A percentile compares a stretch with the other conserved stretches of the same genome.
phyloP scores from a whole-genome alignment of 1,140 invertebrate genomes.

The Drosophila rhopaloa region DNA sequence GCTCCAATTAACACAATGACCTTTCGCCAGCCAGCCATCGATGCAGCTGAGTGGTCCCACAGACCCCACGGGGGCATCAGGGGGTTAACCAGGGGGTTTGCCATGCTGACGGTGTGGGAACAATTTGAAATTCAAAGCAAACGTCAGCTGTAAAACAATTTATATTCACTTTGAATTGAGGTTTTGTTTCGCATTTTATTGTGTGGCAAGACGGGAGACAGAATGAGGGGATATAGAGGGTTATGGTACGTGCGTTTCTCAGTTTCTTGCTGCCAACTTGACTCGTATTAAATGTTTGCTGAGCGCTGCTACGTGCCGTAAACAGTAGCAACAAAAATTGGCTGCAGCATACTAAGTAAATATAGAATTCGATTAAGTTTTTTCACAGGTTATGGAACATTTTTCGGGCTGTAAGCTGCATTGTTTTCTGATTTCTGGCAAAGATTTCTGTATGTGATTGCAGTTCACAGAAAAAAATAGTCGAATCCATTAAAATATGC shows the following conservation, averaged over 20 bases:
- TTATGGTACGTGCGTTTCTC: constrained; percentile 33
- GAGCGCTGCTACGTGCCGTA: constrained; percentile 74
- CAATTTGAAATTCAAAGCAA: constrained; percentile 82
- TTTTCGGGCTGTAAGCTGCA: constrained; percentile 11
- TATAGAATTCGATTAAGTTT: constrained; percentile 51
- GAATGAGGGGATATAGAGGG: constrained; percentile 7
- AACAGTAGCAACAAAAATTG: constrained; percentile 66
- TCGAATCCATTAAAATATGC: constrained; percentile 4
- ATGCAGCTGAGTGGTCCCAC: constrained; percentile 30
- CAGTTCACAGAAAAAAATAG: constrained; percentile 4
- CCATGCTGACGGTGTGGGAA: constrained; percentile 40
- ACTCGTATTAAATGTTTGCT: constrained; percentile 78
- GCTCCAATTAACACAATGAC: constrained; percentile 81
- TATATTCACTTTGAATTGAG: constrained; percentile 82
- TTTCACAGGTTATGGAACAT: constrained; percentile 30
- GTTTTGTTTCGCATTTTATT: constrained; percentile 80
- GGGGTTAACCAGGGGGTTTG: constrained; percentile 29
- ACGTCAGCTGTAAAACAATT: constrained; percentile 81
- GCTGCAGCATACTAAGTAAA: constrained; percentile 61
- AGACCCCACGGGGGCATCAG: not conserved
- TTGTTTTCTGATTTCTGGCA: constrained; percentile 7
- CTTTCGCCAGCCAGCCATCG: constrained; percentile 56
- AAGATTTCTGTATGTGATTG: constrained; percentile 7
- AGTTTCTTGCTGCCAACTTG: constrained; percentile 68
- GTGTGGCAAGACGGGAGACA: constrained; percentile 27